Percentiles rank a stretch among this genome's conserved stretches.
phyloP scores from a whole-genome alignment of 2,888 invertebrate genomes.

The Iselma pallidipennis region DNA sequence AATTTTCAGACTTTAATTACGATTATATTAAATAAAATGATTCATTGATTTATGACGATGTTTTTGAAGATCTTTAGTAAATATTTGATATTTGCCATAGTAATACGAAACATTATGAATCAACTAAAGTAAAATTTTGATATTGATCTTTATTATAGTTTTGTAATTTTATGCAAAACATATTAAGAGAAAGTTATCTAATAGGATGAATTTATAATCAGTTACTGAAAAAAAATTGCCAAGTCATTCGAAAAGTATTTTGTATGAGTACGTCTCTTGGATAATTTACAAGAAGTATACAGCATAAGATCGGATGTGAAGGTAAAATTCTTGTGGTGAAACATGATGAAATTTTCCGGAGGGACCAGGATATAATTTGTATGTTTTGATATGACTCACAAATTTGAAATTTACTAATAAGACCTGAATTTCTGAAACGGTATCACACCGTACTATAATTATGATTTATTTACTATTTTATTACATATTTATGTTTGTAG shows the following conservation, averaged over 20 bases:
- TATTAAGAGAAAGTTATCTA: neutral
- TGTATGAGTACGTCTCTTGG: neutral
- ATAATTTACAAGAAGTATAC: constrained; percentile 4
- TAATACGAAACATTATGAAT: too few species aligned
- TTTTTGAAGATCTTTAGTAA: too few species aligned
- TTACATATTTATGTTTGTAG: too few species aligned
- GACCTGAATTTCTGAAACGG: neutral
- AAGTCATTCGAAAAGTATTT: constrained; percentile 3
- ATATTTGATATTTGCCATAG: too few species aligned
- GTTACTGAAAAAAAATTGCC: neutral
- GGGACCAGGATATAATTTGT: constrained; percentile 6
- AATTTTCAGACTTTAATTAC: too few species aligned
- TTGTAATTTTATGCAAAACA: constrained; percentile 10
- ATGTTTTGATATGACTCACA: constrained; percentile 3
- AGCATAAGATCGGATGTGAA: constrained; percentile 1
- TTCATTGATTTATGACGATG: too few species aligned
- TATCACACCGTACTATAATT: neutral
- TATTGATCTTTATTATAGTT: constrained; percentile 11
- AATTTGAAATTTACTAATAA: neutral
- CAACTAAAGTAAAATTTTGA: too few species aligned
- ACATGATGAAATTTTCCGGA: neutral
- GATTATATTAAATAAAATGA: too few species aligned
- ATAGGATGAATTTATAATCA: neutral
- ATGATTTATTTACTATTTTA: neutral
- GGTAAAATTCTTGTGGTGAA: constrained; percentile 5